phyloP scores from a whole-genome alignment of 2,888 invertebrate genomes.

The Ophioninae sp. region DNA sequence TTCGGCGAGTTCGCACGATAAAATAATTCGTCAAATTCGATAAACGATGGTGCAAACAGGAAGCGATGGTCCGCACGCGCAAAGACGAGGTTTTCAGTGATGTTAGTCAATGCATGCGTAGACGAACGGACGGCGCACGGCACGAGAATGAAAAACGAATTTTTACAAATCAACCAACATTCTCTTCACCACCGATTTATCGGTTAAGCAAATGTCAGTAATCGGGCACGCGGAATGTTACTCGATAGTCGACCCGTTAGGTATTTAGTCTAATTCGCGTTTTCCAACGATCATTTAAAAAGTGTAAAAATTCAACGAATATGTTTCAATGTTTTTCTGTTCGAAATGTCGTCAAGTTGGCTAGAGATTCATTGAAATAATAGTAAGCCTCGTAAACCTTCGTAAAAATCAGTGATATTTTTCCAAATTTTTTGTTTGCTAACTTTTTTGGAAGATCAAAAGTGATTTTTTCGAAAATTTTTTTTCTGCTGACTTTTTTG shows the following conservation, averaged over 20 bases:
- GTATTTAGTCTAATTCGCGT: background rate
- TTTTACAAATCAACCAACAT: background rate
- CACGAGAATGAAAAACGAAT: background rate
- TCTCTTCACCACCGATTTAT: no score
- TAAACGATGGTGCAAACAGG: conserved; percentile 54
- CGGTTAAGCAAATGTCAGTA: background rate
- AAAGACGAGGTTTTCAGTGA: conserved; percentile 39
- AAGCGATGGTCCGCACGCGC: conserved; percentile 37
- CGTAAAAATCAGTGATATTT: no score
- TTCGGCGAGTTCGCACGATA: background rate
- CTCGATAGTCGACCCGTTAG: background rate
- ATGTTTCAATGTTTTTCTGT: background rate
- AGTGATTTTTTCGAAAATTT: no score
- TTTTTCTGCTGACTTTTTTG: no score
- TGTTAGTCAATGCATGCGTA: background rate
- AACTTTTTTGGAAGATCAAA: no score
- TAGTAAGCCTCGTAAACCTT: background rate
- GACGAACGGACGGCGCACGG: background rate
- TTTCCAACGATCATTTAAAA: background rate
- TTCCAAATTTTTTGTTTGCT: no score
- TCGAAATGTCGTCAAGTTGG: background rate
- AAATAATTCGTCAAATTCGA: conserved; percentile 22
- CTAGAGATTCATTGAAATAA: no score
- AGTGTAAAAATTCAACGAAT: background rate
- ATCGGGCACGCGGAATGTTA: background rate